Base-by-base conservation (phyloP, 2,888 invertebrate genomes). In the Liopterus haemorrhoidalis region DNA sequence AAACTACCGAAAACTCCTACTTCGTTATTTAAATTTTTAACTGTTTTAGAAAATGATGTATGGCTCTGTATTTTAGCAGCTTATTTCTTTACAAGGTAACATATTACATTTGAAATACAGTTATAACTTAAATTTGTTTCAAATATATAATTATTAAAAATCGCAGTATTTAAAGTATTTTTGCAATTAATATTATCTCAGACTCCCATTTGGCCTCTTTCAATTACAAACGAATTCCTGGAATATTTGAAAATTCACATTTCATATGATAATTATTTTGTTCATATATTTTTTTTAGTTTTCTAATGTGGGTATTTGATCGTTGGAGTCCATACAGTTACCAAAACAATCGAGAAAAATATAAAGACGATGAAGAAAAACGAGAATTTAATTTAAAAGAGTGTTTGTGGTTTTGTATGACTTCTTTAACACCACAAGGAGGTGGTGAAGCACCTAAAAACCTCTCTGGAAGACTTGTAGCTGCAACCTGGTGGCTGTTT, bases 371-470 rank as follows among this genome's bases (percentile, higher is more conserved):
- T 55, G 90, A 91, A 54, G 94, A 94, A 60, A 94, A 94, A 62
- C 73, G 96, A 3, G 90, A 93, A 62, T 97, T 97, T 62, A 91
- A 86, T 31, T 69, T 97, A 22, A 95, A 94, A 64, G 97, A 97
- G 68, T 95, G 95, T 61, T 75, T 97, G 0, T 97, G 96, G 96
- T 97, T 97, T 66, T 96, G 96, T 62, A 94, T 97, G 93, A 96
- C 96, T 27, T 96, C 95, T 22, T 70, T 97, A 12, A 97, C 96
- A 0, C 97, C 97, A 0, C 80, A 87, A 68, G 93, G 94, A 0
- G 94, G 94, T 0, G 94, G 94, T 1, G 94, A 95, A 67, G 94
- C 94, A 0, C 95, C 95, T 0, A 93, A 94, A 66, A 96, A 96
- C 67, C 73, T 97, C 1, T 95, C 95, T 0, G 96, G 96, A 0